These are phyloP conservation scores for Lasioglossum villosulum DNA, from an alignment of 2,888 invertebrate genomes.

Conservation along the genomic window DNA sequence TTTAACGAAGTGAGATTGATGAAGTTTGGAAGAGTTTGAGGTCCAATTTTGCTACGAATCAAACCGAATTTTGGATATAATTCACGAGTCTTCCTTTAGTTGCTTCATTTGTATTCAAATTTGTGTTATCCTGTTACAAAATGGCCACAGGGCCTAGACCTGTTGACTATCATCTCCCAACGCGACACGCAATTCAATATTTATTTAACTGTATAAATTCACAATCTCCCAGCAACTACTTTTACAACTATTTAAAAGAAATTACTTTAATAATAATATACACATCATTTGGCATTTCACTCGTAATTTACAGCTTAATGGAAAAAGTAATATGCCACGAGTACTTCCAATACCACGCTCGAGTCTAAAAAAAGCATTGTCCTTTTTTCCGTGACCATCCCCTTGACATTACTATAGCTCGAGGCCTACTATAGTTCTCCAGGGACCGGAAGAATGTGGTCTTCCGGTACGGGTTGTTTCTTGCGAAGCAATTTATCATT, in stretches of 20 bases:
- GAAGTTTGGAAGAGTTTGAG: background rate
- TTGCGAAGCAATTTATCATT: background rate
- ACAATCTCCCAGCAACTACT: background rate
- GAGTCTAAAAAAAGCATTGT: background rate
- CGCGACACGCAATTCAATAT: background rate
- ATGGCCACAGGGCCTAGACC: background rate
- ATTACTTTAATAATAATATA: background rate
- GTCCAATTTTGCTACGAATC: background rate
- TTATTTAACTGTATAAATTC: background rate
- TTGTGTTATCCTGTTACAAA: background rate
- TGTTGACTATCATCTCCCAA: background rate
- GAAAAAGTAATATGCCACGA: background rate
- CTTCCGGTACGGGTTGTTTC: background rate
- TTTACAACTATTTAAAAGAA: background rate
- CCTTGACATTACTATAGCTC: constrained; percentile 5
- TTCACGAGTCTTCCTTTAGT: background rate
- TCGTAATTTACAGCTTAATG: background rate
- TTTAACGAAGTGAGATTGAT: background rate
- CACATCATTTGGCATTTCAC: background rate
- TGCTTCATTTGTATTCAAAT: background rate
- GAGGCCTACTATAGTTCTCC: background rate
- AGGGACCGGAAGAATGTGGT: background rate
- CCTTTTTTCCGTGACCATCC: background rate
- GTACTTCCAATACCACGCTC: background rate
- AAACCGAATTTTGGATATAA: background rate